Evolutionary conservation across 2,113 vertebrate species (phyloP).

Genomic region (Narcine bancroftii): DNA sequence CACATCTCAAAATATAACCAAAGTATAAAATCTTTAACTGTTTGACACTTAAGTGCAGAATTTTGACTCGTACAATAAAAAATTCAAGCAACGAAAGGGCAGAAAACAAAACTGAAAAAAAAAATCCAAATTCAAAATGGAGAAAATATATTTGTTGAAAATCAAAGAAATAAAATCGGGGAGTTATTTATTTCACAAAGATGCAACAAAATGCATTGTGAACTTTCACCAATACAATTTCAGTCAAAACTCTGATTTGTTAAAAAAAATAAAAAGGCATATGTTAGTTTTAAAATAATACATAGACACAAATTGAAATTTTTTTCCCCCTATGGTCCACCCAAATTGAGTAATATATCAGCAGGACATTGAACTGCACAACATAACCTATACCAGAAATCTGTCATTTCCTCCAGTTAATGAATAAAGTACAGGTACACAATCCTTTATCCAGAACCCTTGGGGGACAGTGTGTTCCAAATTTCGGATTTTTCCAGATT

Average conservation of each 20-base stretch:
- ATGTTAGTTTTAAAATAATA: background rate
- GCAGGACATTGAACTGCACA: background rate
- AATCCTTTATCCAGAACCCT: too few relatives aligned
- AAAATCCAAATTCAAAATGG: background rate
- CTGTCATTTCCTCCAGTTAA: background rate
- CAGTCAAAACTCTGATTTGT: background rate
- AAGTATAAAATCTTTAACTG: background rate
- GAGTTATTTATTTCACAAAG: background rate
- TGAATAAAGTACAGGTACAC: background rate
- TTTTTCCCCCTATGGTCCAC: background rate
- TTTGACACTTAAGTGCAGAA: background rate
- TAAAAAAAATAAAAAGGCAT: background rate
- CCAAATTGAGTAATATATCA: background rate
- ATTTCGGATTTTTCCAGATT: too few relatives aligned
- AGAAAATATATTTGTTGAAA: background rate
- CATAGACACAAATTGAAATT: background rate
- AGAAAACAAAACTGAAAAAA: background rate
- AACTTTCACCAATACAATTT: background rate
- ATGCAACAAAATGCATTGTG: background rate
- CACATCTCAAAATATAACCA: background rate
- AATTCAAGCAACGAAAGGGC: background rate
- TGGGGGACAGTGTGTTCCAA: too few relatives aligned
- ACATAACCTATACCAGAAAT: background rate
- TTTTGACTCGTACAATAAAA: background rate
- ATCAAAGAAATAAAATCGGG: background rate